These are phyloP conservation scores for Peucedramus taeniatus DNA, from an alignment of 2,113 vertebrate species.

Conservation along the genomic window DNA sequence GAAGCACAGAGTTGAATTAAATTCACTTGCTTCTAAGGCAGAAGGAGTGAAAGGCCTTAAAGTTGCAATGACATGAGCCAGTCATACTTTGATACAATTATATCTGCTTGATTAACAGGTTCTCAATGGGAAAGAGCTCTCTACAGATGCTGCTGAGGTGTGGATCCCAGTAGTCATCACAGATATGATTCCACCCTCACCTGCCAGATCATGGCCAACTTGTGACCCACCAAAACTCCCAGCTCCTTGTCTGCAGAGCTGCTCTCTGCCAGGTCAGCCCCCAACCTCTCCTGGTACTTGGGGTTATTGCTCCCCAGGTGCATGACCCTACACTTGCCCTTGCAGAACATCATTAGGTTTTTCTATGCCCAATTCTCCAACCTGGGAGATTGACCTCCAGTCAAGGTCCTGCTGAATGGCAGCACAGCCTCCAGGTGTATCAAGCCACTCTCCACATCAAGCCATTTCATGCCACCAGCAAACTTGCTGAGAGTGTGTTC, in stretches of 20 bases:
- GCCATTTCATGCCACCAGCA: background rate
- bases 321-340: too few species aligned
- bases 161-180: background rate
- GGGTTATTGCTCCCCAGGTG: background rate
- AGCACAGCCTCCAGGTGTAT: background rate
- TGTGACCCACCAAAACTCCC: background rate
- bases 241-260: background rate
- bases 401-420: background rate
- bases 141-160: background rate
- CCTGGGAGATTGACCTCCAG: background rate
- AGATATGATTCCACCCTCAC: background rate
- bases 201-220: background rate
- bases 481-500: background rate
- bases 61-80: background rate
- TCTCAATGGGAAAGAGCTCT: background rate
- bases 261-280: background rate
- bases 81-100: background rate
- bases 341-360: background rate
- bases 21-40: background rate
- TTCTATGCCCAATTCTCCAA: accelerated
- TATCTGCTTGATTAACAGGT: background rate
- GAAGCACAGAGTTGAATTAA: background rate
- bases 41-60: background rate
- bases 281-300: accelerated
- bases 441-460: background rate